phyloP scores from a whole-genome alignment of 2,888 invertebrate species.

The Patella ulyssiponensis region DNA sequence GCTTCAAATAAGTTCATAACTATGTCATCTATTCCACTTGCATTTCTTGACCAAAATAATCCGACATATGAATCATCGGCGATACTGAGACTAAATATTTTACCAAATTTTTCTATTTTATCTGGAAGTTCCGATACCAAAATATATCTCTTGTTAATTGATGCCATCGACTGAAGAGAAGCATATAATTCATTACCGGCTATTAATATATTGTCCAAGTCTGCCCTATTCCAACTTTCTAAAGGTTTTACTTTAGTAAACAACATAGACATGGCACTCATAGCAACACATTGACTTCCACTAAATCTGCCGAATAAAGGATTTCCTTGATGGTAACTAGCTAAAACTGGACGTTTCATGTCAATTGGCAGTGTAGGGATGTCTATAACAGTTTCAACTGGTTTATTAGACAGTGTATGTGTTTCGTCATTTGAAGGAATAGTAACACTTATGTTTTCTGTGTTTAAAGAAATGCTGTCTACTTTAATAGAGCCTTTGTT shows the following conservation, averaged over 20 bases:
- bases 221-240: not conserved
- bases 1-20: not conserved
- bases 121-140: too few relatives aligned
- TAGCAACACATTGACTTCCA: not conserved
- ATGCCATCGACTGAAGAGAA: not conserved
- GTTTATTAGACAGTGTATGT: too few relatives aligned
- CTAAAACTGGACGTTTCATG: not conserved
- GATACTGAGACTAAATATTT: too few relatives aligned
- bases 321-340: not conserved
- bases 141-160: too few relatives aligned
- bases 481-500: too few relatives aligned
- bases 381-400: too few relatives aligned
- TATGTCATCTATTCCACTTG: not conserved
- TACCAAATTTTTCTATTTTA: too few relatives aligned
- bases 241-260: not conserved
- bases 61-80: too few relatives aligned
- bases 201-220: not conserved
- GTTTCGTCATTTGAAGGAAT: too few relatives aligned
- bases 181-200: not conserved
- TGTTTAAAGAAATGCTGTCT: too few relatives aligned
- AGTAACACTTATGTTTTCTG: too few relatives aligned
- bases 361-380: too few relatives aligned
- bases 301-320: not conserved
- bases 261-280: not conserved
- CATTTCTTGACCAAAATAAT: not conserved